A percentile compares a stretch with the other conserved stretches of the same genome.
phyloP scores from a whole-genome alignment of 2,888 invertebrate genomes.

The Idaea dimidiata region DNA sequence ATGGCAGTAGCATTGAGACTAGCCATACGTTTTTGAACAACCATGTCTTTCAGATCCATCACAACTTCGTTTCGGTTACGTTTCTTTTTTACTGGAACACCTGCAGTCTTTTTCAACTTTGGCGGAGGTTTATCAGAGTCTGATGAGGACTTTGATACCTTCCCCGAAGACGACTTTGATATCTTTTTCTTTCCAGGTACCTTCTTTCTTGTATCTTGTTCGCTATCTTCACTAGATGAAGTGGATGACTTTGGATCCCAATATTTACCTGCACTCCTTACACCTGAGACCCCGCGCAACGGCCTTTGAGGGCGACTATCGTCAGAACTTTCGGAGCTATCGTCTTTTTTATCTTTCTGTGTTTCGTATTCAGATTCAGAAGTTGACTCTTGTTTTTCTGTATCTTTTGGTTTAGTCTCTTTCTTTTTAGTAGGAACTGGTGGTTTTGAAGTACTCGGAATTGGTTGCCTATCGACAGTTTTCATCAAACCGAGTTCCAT shows the following conservation, averaged over 20 bases:
- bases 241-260: constrained; percentile 90
- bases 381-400: constrained; percentile 67
- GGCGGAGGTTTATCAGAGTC: constrained; percentile 75
- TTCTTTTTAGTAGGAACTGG: constrained; percentile 61
- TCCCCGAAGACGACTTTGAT: constrained; percentile 53
- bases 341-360: constrained; percentile 63
- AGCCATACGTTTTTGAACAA: constrained; percentile 94
- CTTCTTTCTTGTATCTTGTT: constrained; percentile 70
- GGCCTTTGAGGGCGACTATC: constrained; percentile 80
- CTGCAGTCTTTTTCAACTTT: constrained; percentile 69
- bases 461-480: constrained; percentile 66
- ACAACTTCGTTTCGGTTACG: constrained; percentile 83
- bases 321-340: constrained; percentile 75
- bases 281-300: constrained; percentile 86
- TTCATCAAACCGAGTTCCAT: constrained; percentile 82
- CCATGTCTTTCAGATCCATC: constrained; percentile 92
- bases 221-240: constrained; percentile 81
- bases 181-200: constrained; percentile 67
- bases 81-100: constrained; percentile 74
- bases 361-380: constrained; percentile 76
- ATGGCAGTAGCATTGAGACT: constrained; percentile 95
- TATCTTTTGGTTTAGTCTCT: constrained; percentile 63
- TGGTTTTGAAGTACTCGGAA: constrained; percentile 77
- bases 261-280: constrained; percentile 89
- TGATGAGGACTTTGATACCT: constrained; percentile 39